phyloP scores from a whole-genome alignment of 2,113 vertebrate genomes.

The Urocitellus parryii region DNA sequence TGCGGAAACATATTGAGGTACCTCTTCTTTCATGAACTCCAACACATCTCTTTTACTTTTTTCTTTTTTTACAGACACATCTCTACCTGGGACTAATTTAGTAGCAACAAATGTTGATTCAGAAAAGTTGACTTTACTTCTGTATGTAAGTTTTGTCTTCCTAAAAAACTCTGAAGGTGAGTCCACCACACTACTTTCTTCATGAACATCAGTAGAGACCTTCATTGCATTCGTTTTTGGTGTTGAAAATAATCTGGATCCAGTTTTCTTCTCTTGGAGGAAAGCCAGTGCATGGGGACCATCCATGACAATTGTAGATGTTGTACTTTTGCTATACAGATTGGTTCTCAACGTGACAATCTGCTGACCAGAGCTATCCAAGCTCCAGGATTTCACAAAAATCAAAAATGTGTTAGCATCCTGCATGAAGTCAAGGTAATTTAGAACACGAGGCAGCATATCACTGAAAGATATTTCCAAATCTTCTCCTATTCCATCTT shows the following conservation, averaged over 20 bases:
- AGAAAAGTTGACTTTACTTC: too few relatives aligned
- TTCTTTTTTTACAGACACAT: too few relatives aligned
- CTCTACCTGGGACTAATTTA: background rate
- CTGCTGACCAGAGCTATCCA: fast-evolving
- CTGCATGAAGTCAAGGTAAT: too few relatives aligned
- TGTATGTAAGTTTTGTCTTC: background rate
- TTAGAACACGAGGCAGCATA: too few relatives aligned
- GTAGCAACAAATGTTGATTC: conserved; percentile 41
- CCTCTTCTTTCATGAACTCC: background rate
- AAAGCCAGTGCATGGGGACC: background rate
- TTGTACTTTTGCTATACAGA: background rate
- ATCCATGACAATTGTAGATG: fast-evolving
- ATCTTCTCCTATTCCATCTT: too few relatives aligned
- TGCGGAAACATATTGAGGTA: conserved; percentile 56
- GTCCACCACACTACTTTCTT: too few relatives aligned
- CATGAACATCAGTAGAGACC: too few relatives aligned
- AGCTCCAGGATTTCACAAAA: conserved; percentile 71
- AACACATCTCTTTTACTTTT: background rate
- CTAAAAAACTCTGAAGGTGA: background rate
- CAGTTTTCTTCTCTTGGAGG: background rate
- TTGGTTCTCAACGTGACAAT: conserved; percentile 21
- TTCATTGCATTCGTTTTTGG: too few relatives aligned
- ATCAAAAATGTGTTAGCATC: conserved; percentile 28
- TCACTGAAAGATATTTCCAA: too few relatives aligned
- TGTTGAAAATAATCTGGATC: fast-evolving